Percentiles rank a stretch among this genome's conserved stretches.
phyloP scores from a whole-genome alignment of 2,113 vertebrate genomes.

The Colius striatus region DNA sequence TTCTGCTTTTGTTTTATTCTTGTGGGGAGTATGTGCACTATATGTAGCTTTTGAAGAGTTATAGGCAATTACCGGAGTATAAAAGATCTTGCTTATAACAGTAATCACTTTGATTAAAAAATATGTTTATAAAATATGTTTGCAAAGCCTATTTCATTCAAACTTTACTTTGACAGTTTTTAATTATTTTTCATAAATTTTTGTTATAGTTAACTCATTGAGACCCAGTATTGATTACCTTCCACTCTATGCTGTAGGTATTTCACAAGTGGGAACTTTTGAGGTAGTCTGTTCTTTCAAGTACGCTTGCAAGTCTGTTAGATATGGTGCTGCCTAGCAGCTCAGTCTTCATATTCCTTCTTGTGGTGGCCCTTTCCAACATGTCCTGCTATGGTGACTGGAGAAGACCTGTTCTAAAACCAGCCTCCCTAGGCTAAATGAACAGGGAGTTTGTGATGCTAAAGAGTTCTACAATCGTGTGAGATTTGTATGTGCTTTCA shows the following conservation, averaged over 20 bases:
- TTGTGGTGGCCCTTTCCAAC: neutral
- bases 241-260: neutral
- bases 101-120: neutral
- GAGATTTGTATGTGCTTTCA: neutral
- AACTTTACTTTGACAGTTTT: neutral
- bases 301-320: neutral
- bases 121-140: neutral
- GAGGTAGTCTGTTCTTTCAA: neutral
- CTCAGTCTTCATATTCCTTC: neutral
- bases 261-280: neutral
- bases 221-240: neutral
- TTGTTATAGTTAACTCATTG: neutral
- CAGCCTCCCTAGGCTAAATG: neutral
- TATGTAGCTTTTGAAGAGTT: neutral
- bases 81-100: neutral
- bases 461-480: neutral
- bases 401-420: neutral
- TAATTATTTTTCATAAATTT: constrained; percentile 8
- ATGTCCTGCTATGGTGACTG: neutral
- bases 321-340: neutral
- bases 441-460: neutral
- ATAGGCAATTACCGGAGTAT: neutral
- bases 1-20: neutral
- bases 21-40: neutral
- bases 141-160: neutral